These are phyloP conservation scores for Schizopygopsis pylzovi DNA, from an alignment of 2,797 vertebrate species.

Conservation along the genomic window DNA sequence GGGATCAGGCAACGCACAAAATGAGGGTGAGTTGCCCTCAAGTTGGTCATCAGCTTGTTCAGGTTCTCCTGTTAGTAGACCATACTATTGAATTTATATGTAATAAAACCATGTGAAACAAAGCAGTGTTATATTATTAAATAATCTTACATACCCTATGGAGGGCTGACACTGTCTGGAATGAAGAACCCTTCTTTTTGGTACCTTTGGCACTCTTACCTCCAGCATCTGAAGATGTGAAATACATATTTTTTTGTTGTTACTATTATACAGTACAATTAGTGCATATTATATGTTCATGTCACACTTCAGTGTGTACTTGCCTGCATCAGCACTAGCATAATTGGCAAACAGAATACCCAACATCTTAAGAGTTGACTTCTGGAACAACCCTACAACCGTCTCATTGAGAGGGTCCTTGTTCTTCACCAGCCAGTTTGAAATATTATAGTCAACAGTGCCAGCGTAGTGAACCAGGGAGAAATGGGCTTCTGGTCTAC, in stretches of 20 bases:
- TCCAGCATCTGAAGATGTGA: neutral
- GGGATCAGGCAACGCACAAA: neutral
- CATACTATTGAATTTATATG: neutral
- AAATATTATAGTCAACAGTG: slow-evolving; percentile 86
- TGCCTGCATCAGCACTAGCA: slow-evolving; percentile 78
- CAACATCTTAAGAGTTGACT: slow-evolving; percentile 75
- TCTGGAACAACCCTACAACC: slow-evolving; percentile 74
- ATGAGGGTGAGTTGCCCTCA: slow-evolving; percentile 17
- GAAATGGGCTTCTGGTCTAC: neutral
- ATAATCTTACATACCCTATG: neutral
- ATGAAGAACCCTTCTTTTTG: slow-evolving; percentile 83
- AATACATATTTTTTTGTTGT: neutral
- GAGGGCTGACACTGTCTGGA: slow-evolving; percentile 10
- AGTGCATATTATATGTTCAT: neutral
- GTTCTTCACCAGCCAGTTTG: slow-evolving; percentile 82
- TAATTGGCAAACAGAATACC: slow-evolving; percentile 70
- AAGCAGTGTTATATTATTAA: neutral
- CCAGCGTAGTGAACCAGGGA: slow-evolving; percentile 57
- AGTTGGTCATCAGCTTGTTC: slow-evolving; percentile 27
- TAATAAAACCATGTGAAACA: slow-evolving; percentile 76
- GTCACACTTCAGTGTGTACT: neutral
- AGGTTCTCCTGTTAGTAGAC: neutral
- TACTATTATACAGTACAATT: neutral
- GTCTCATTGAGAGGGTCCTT: slow-evolving; percentile 82
- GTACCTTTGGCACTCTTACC: slow-evolving; percentile 63